Evolutionary conservation across 1,140 invertebrate genomes (phyloP).

Genomic region (Bombus waltoni): DNA sequence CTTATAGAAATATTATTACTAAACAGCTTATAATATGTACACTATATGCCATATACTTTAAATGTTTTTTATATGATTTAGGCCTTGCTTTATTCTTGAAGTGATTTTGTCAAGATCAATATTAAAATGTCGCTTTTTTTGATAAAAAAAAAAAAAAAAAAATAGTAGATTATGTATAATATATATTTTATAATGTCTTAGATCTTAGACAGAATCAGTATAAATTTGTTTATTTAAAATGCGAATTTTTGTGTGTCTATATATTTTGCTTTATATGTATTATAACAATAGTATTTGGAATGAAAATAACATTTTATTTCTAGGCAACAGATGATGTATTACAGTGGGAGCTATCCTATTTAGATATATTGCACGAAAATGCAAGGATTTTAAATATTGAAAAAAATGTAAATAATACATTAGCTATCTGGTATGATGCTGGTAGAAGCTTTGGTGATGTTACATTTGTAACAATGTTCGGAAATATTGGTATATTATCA

Average conservation of each 20-base stretch:
- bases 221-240: background rate
- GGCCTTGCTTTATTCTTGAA: conserved; percentile 39
- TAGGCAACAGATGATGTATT: conserved; percentile 85
- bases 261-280: background rate
- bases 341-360: conserved; percentile 87
- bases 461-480: conserved; percentile 86
- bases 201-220: background rate
- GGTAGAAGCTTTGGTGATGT: conserved; percentile 90
- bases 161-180: background rate
- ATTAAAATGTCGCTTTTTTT: background rate
- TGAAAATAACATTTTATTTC: conserved; percentile 21
- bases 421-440: conserved; percentile 85
- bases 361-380: conserved; percentile 82
- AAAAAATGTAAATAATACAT: conserved; percentile 65
- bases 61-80: conserved; percentile 50
- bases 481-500: conserved; percentile 88
- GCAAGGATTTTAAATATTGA: conserved; percentile 54
- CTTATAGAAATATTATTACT: conserved; percentile 3
- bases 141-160: background rate
- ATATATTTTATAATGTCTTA: background rate
- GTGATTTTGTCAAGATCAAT: conserved; percentile 19
- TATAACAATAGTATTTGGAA: background rate
- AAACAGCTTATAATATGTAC: background rate
- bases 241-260: too few relatives aligned
- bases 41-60: background rate